Conservation (phyloP, 2,888 invertebrate genomes). For the Dryocosmus kuriphilus region DNA sequence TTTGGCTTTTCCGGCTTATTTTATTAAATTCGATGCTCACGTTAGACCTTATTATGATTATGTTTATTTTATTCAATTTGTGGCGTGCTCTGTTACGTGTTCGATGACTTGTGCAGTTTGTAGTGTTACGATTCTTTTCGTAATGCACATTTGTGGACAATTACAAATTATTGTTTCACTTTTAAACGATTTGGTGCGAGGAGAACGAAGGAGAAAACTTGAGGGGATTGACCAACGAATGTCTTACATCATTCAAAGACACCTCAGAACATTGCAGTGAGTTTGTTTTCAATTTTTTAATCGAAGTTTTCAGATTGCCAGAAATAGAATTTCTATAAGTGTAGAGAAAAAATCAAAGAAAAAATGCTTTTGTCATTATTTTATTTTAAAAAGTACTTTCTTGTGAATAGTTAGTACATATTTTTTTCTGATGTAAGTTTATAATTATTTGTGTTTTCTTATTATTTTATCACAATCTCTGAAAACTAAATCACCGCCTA, state of each 20-base stretch:
- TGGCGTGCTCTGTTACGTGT: constrained; percentile 9
- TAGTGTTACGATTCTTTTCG: constrained; percentile 38
- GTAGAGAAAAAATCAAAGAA: no score
- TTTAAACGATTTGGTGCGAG: constrained; percentile 34
- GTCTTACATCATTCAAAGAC: constrained; percentile 2
- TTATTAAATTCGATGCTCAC: constrained; percentile 19
- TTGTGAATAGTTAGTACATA: no score
- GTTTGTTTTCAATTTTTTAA: neutral
- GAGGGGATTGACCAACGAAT: neutral
- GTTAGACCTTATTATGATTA: constrained; percentile 39
- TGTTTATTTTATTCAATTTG: constrained; percentile 35
- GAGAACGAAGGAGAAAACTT: neutral
- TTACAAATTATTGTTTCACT: constrained; percentile 33
- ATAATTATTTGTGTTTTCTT: no score
- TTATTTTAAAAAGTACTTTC: no score
- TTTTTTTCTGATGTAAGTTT: no score
- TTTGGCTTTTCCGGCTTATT: constrained; percentile 36
- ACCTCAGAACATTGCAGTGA: neutral
- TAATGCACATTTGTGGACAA: constrained; percentile 45
- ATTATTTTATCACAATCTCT: no score
- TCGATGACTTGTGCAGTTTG: constrained; percentile 28
- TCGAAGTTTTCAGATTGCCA: neutral
- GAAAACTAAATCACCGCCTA: no score
- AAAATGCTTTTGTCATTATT: no score
- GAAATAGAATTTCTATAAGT: no score